These are phyloP conservation scores for Potamarius usumacintae DNA, from an alignment of 2,113 vertebrate species.

Conservation along the genomic window DNA sequence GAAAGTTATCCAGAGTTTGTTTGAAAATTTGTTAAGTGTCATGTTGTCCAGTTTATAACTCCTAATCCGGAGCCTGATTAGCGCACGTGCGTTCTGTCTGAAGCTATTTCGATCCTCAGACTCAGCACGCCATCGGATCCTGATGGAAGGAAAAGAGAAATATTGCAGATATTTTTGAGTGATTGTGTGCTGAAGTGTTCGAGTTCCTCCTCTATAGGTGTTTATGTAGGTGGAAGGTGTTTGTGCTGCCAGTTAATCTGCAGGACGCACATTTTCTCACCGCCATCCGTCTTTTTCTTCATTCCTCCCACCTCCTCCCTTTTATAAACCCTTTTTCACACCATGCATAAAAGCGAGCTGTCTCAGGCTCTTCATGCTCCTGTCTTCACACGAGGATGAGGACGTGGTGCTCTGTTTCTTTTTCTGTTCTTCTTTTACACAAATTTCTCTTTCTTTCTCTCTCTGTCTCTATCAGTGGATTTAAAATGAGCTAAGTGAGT, in stretches of 20 bases:
- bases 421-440: background rate
- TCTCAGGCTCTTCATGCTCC: slow-evolving; percentile 25
- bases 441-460: background rate
- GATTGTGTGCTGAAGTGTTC: background rate
- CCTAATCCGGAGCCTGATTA: background rate
- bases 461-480: slow-evolving; percentile 31
- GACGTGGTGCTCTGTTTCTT: background rate
- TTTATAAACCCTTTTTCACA: slow-evolving; percentile 29
- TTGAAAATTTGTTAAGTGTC: background rate
- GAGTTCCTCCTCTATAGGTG: slow-evolving; percentile 11
- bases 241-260: slow-evolving; percentile 9
- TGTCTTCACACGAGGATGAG: slow-evolving; percentile 36
- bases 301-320: slow-evolving; percentile 35
- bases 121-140: background rate
- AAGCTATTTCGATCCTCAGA: background rate
- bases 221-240: slow-evolving; percentile 40
- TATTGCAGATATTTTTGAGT: background rate
- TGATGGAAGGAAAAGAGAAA: slow-evolving; percentile 3
- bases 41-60: background rate
- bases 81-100: background rate
- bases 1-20: background rate
- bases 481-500: slow-evolving; percentile 55
- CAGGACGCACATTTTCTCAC: slow-evolving; percentile 5
- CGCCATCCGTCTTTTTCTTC: slow-evolving; percentile 31
- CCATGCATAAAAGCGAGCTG: slow-evolving; percentile 11